Evolutionary conservation across 2,888 invertebrate genomes (phyloP).

Genomic region (Drosophila lutescens): DNA sequence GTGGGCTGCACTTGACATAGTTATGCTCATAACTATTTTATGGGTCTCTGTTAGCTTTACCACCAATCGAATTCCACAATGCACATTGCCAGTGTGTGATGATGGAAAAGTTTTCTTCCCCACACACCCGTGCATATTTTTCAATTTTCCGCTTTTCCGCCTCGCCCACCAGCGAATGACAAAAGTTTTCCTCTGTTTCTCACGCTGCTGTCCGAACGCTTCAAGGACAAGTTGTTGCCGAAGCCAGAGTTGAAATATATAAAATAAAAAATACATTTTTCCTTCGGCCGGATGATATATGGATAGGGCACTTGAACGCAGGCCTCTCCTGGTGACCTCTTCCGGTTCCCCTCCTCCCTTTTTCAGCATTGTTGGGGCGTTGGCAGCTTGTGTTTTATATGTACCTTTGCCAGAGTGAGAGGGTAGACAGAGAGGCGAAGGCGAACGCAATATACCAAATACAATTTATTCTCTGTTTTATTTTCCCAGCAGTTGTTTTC

Average conservation of each 20-base stretch:
- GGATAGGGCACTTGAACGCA: slow-evolving; percentile 42
- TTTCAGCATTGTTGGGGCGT: slow-evolving; percentile 41
- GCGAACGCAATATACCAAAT: slow-evolving; percentile 38
- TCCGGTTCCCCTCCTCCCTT: not conserved
- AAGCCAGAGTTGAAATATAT: slow-evolving; percentile 33
- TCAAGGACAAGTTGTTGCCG: slow-evolving; percentile 67
- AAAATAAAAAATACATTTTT: slow-evolving; percentile 40
- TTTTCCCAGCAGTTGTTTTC: slow-evolving; percentile 46
- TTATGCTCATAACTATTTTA: slow-evolving; percentile 36
- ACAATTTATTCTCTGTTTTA: slow-evolving; percentile 48
- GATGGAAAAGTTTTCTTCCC: slow-evolving; percentile 53
- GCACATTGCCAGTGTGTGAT: slow-evolving; percentile 47
- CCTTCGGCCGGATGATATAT: slow-evolving; percentile 38
- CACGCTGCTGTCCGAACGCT: slow-evolving; percentile 44
- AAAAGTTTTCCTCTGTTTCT: slow-evolving; percentile 62
- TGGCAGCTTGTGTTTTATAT: slow-evolving; percentile 16
- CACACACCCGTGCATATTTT: slow-evolving; percentile 65
- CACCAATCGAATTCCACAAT: slow-evolving; percentile 41
- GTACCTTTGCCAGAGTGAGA: slow-evolving; percentile 51
- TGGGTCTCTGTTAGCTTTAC: slow-evolving; percentile 40
- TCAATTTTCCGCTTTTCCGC: slow-evolving; percentile 55
- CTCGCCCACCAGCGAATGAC: slow-evolving; percentile 38
- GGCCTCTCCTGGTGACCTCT: slow-evolving; percentile 19
- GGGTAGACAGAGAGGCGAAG: not conserved
- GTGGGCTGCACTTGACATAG: slow-evolving; percentile 68